Conservation (phyloP, 2,113 vertebrate genomes). For the Caracal caracal region DNA sequence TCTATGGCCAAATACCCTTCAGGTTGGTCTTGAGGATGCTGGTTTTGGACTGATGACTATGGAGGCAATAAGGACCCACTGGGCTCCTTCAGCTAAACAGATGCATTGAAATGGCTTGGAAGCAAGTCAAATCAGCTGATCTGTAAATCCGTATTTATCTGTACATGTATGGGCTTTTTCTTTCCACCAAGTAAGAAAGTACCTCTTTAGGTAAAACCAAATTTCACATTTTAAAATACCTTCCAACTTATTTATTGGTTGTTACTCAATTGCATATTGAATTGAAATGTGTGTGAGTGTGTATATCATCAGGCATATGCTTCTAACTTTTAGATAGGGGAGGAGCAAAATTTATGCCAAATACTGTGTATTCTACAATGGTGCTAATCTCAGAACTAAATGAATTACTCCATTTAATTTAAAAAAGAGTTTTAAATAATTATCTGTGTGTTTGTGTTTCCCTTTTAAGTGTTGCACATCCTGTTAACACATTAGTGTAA, state of each 20-base stretch:
- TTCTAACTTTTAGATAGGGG: slow-evolving; percentile 71
- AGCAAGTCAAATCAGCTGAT: slow-evolving; percentile 9
- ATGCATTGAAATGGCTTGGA: slow-evolving; percentile 42
- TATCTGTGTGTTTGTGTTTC: slow-evolving; percentile 76
- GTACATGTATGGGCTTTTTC: slow-evolving; percentile 71
- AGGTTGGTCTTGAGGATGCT: slow-evolving; percentile 10
- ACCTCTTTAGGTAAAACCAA: slow-evolving; percentile 65
- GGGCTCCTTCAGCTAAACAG: slow-evolving; percentile 24
- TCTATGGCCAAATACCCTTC: neutral
- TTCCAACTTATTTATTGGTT: slow-evolving; percentile 89
- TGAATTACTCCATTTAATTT: slow-evolving; percentile 77
- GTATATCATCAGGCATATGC: slow-evolving; percentile 81
- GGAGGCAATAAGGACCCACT: neutral
- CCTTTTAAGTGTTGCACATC: slow-evolving; percentile 79
- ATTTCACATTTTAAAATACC: slow-evolving; percentile 69
- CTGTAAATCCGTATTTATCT: slow-evolving; percentile 69
- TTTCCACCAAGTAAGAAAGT: slow-evolving; percentile 57
- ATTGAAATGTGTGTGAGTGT: slow-evolving; percentile 54
- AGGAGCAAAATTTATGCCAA: slow-evolving; percentile 77
- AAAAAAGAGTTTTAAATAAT: slow-evolving; percentile 80
- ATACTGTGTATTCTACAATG: slow-evolving; percentile 85
- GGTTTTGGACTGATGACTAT: neutral
- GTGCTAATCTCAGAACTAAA: slow-evolving; percentile 88
- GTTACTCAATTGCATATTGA: slow-evolving; percentile 87
- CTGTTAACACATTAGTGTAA: slow-evolving; percentile 72